Evolutionary conservation across 2,888 invertebrate species (phyloP).

Genomic region (Rotaria sp.): DNA sequence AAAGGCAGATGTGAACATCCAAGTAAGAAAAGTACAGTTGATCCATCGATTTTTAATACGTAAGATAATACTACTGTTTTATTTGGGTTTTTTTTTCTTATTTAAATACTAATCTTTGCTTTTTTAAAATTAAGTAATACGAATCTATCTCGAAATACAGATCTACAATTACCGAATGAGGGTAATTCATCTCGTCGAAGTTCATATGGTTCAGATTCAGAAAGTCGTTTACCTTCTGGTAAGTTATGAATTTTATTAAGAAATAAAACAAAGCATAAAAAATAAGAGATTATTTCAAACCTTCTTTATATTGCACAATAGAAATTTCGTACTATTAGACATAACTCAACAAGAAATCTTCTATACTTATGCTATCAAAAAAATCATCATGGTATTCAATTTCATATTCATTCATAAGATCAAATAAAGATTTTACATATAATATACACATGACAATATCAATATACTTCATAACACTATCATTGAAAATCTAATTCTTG

Average conservation of each 20-base stretch:
- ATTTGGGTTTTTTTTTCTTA: neutral
- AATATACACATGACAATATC: too few species aligned
- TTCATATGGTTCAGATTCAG: slow-evolving; percentile 24
- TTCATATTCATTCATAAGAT: too few species aligned
- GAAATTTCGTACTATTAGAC: too few species aligned
- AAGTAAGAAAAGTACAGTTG: slow-evolving; percentile 2
- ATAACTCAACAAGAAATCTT: too few species aligned
- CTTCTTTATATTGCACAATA: too few species aligned
- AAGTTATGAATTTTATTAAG: neutral
- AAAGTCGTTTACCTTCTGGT: slow-evolving; percentile 17
- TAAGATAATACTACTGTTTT: neutral
- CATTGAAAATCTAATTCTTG: too few species aligned
- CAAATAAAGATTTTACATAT: too few species aligned
- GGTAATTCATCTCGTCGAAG: neutral
- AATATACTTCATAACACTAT: too few species aligned
- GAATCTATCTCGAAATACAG: neutral
- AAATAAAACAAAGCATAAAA: too few species aligned
- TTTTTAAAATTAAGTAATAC: neutral
- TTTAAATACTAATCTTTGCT: neutral
- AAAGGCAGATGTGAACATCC: slow-evolving; percentile 21
- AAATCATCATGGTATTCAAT: too few species aligned
- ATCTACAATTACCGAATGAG: slow-evolving; percentile 9
- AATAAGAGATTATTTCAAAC: too few species aligned
- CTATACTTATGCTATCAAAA: too few species aligned
- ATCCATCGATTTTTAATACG: neutral